These are phyloP conservation scores for Scopus umbretta DNA, from an alignment of 2,113 vertebrate genomes.

Conservation along the genomic window DNA sequence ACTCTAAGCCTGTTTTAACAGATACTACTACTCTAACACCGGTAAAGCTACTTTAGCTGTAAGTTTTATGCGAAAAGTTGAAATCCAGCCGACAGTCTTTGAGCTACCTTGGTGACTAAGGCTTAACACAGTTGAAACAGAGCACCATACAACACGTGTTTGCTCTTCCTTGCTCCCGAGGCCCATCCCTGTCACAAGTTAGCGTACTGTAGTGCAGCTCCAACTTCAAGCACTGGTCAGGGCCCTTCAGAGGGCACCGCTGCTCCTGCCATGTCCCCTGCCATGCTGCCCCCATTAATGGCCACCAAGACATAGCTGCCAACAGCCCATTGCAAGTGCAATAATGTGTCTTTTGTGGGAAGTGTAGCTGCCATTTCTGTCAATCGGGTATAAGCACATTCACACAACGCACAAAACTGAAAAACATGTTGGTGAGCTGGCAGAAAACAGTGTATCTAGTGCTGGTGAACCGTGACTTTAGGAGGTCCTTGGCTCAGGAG, in stretches of 20 bases:
- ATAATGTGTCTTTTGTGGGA: accelerated
- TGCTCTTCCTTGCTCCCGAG: background rate
- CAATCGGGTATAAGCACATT: background rate
- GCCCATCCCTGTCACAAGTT: background rate
- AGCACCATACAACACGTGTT: background rate
- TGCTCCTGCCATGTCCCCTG: background rate
- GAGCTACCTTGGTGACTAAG: background rate
- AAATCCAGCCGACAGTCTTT: background rate
- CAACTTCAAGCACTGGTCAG: background rate
- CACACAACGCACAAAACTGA: background rate
- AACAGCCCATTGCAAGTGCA: background rate
- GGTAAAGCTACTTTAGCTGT: background rate
- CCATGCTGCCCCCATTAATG: background rate
- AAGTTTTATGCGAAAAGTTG: background rate
- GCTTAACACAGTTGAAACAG: background rate
- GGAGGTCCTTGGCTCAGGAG: background rate
- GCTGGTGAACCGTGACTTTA: background rate
- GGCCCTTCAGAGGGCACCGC: background rate
- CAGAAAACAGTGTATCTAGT: background rate
- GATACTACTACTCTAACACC: background rate
- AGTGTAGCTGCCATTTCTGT: background rate
- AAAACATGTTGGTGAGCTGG: background rate
- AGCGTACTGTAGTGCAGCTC: background rate
- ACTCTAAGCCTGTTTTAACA: background rate
- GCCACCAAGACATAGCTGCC: background rate